Conservation (phyloP, 2,888 invertebrate species). For the Volucella zonaria region DNA sequence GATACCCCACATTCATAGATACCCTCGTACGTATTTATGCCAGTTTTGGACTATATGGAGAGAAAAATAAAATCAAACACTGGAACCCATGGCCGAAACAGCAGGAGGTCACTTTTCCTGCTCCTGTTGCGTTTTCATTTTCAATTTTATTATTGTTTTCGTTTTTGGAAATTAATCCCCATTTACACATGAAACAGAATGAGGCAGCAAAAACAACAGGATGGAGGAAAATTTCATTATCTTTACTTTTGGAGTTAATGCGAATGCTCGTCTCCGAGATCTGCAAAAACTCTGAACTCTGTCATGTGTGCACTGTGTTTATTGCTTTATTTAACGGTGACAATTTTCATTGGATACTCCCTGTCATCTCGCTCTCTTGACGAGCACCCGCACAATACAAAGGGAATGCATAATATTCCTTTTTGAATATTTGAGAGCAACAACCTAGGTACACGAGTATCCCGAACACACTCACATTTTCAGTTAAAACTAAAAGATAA, state of each 20-base stretch:
- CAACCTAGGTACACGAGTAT: neutral
- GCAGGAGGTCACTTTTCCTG: too few relatives aligned
- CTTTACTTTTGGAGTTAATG: neutral
- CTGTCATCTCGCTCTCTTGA: neutral
- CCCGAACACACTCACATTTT: neutral
- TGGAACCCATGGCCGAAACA: too few relatives aligned
- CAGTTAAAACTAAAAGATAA: neutral
- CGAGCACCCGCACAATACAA: neutral
- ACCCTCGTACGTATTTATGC: too few relatives aligned
- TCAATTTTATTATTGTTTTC: neutral
- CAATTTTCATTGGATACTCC: neutral
- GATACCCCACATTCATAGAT: too few relatives aligned
- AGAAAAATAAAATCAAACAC: too few relatives aligned
- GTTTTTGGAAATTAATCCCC: neutral
- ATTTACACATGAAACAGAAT: conserved; percentile 16
- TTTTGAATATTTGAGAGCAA: conserved; percentile 15
- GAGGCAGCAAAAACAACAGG: neutral
- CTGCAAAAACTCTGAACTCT: too few relatives aligned
- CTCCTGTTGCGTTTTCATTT: conserved; percentile 21
- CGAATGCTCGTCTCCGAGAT: neutral
- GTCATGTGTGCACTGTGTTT: neutral
- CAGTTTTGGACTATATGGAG: too few relatives aligned
- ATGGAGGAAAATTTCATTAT: neutral
- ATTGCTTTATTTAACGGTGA: conserved; percentile 12
- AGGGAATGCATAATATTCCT: conserved; percentile 8